phyloP scores from a whole-genome alignment of 2,113 vertebrate species.

The Pomatostomus ruficeps region DNA sequence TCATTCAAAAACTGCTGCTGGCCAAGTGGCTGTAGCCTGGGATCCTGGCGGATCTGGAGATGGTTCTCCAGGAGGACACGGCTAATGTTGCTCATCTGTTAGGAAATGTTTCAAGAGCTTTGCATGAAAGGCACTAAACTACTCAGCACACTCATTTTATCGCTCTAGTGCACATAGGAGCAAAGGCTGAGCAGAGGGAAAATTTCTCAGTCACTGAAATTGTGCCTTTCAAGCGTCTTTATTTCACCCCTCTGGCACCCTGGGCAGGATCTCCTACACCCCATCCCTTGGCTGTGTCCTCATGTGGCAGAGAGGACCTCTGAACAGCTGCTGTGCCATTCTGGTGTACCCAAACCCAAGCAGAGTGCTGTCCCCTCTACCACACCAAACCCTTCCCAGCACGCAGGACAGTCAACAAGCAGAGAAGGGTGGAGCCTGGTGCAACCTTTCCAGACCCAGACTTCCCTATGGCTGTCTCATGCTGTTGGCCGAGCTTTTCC shows the following conservation, averaged over 20 bases:
- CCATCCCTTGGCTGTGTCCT: background rate
- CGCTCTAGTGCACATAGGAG: background rate
- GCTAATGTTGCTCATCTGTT: constrained; percentile 8
- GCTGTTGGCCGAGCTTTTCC: background rate
- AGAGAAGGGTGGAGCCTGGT: background rate
- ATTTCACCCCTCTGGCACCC: background rate
- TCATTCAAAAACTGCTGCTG: background rate
- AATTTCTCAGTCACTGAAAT: background rate
- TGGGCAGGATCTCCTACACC: background rate
- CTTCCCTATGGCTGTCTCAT: background rate
- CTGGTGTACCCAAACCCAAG: background rate
- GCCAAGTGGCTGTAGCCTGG: background rate
- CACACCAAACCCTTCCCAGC: background rate
- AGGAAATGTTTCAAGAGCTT: background rate
- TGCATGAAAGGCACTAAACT: background rate
- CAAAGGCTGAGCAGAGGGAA: background rate
- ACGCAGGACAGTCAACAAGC: background rate
- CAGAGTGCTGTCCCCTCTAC: background rate
- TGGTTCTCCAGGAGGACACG: background rate
- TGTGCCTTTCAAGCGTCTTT: background rate
- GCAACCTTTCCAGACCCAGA: background rate
- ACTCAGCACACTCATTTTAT: background rate
- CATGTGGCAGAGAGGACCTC: background rate
- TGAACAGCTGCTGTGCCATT: background rate
- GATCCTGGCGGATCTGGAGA: background rate